Evolutionary conservation across 1,140 invertebrate species (phyloP).

Genomic region (Prorops nasuta): DNA sequence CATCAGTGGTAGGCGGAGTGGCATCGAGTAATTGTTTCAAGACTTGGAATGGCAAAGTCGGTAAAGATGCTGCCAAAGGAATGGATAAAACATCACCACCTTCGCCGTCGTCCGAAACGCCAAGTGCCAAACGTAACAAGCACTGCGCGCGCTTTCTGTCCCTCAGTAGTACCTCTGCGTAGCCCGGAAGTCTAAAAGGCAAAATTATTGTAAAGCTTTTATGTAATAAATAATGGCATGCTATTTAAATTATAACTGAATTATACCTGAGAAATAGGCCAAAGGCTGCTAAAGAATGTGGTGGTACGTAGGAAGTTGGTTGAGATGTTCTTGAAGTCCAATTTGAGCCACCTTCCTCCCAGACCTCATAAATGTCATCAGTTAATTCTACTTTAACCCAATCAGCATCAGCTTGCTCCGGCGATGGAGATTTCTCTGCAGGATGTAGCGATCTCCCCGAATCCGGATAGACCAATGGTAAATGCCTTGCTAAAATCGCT

Average conservation of each 20-base stretch:
- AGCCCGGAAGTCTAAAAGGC: conserved; percentile 71
- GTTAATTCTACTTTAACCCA: conserved; percentile 78
- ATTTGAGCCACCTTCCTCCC: conserved; percentile 54
- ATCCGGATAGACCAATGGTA: conserved; percentile 84
- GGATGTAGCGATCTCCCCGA: conserved; percentile 57
- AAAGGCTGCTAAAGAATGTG: conserved; percentile 87
- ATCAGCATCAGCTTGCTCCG: conserved; percentile 61
- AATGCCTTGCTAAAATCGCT: conserved; percentile 79
- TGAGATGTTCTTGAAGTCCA: conserved; percentile 45
- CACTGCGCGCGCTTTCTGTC: conserved; percentile 83
- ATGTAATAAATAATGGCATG: not conserved
- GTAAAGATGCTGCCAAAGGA: conserved; percentile 71
- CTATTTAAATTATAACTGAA: not conserved
- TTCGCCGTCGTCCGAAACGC: conserved; percentile 88
- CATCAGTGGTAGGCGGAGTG: conserved; percentile 77
- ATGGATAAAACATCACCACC: conserved; percentile 79
- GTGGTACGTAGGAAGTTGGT: conserved; percentile 67
- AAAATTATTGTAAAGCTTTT: not conserved
- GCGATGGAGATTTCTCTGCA: conserved; percentile 57
- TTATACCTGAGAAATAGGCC: conserved; percentile 69
- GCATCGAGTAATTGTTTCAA: conserved; percentile 77
- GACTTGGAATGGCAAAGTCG: conserved; percentile 87
- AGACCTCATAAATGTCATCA: conserved; percentile 72
- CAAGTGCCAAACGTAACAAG: conserved; percentile 79
- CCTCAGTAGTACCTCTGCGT: conserved; percentile 82